Evolutionary conservation across 2,113 vertebrate genomes (phyloP).

Genomic region (Galeopterus variegatus): DNA sequence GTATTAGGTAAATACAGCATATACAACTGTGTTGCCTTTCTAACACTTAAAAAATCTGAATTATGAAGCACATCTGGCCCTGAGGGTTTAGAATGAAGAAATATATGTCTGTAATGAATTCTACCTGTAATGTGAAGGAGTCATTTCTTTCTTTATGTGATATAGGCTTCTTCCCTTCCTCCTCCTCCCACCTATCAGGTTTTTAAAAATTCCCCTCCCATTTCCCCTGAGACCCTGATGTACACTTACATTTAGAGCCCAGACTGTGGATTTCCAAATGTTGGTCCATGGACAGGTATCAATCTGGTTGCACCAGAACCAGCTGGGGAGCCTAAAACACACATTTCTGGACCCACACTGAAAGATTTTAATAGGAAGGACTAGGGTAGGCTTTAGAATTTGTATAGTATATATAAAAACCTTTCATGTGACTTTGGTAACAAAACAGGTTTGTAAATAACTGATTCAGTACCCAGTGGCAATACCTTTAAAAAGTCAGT

Average conservation of each 20-base stretch:
- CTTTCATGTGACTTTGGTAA: not conserved
- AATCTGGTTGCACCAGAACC: not conserved
- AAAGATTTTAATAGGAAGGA: constrained; percentile 10
- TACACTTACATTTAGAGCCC: not conserved
- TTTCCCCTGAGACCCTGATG: not conserved
- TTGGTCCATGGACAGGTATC: not conserved
- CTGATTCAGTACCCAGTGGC: not conserved
- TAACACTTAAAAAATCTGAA: not conserved
- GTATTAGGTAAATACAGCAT: not conserved
- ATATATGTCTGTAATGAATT: not conserved
- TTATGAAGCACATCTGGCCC: not conserved
- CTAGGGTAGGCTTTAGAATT: not conserved
- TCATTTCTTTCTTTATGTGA: not conserved
- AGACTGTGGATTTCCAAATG: not conserved
- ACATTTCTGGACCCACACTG: not conserved
- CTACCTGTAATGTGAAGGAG: not conserved
- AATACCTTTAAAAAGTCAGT: not conserved
- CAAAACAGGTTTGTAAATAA: not conserved
- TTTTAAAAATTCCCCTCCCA: not conserved
- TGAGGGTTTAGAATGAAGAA: not conserved
- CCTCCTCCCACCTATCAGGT: not conserved
- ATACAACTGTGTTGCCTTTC: not conserved
- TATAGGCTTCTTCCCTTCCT: not conserved
- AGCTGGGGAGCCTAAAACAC: not conserved
- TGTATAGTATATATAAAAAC: constrained; percentile 5